Conservation (phyloP, 2,888 invertebrate species). For the Drosophila prolongata region DNA sequence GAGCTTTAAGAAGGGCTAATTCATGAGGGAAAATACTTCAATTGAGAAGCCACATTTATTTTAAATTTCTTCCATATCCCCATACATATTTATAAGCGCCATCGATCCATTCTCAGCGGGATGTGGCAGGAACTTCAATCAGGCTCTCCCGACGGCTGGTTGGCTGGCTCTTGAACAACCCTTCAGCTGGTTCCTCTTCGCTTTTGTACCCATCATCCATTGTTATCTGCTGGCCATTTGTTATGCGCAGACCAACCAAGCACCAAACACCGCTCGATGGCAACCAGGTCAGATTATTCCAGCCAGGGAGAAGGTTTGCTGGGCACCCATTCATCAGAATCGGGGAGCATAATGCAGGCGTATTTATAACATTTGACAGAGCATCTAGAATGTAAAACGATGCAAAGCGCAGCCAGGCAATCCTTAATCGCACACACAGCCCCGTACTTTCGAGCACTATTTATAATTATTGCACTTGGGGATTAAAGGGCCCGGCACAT, state of each 20-base stretch:
- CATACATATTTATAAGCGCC: conserved; percentile 25
- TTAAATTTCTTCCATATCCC: neutral
- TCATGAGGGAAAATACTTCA: neutral
- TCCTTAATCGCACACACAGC: conserved; percentile 25
- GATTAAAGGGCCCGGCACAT: conserved; percentile 3
- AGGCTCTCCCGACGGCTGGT: conserved; percentile 22
- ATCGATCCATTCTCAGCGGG: conserved; percentile 33
- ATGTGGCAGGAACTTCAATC: conserved; percentile 36
- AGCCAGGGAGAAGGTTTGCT: conserved; percentile 15
- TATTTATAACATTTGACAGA: conserved; percentile 60
- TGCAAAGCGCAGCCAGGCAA: conserved; percentile 31
- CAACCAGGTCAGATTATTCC: conserved; percentile 44
- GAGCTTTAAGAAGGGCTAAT: neutral
- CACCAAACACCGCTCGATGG: conserved; percentile 27
- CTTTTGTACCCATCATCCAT: conserved; percentile 50
- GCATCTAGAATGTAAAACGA: conserved; percentile 38
- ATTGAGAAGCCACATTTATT: conserved; percentile 7
- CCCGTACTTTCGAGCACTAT: conserved; percentile 39
- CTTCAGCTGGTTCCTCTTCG: conserved; percentile 15
- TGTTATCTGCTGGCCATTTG: conserved; percentile 62
- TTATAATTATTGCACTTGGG: conserved; percentile 43
- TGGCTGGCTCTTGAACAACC: conserved; percentile 36
- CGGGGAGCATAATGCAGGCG: conserved; percentile 52
- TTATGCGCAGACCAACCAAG: conserved; percentile 41
- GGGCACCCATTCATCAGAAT: conserved; percentile 55